phyloP scores from a whole-genome alignment of 1,140 invertebrate species.

The Amphibalanus amphitrite region DNA sequence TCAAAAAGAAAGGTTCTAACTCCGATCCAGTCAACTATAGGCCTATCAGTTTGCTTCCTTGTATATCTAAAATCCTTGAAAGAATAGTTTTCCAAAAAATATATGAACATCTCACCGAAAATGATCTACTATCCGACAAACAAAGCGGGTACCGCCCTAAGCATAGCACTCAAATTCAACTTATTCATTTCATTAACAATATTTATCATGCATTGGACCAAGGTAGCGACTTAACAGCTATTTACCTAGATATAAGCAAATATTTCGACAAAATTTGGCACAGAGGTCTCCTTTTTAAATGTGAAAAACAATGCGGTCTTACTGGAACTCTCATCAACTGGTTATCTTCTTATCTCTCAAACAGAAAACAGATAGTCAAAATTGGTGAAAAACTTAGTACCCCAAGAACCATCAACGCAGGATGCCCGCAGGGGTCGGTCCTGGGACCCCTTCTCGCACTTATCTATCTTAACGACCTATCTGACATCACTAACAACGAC shows the following conservation, averaged over 20 bases:
- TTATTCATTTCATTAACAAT: not conserved
- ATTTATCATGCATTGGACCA: slow-evolving; percentile 1
- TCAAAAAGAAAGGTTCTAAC: not conserved
- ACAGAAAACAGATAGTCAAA: not conserved
- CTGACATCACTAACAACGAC: not conserved
- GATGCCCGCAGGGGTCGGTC: not conserved
- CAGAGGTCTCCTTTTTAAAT: not conserved
- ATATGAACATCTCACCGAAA: not conserved
- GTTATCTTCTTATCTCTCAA: not conserved
- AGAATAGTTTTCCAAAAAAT: not conserved
- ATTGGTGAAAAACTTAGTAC: not conserved
- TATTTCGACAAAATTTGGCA: slow-evolving; percentile 1
- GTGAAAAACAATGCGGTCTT: not conserved
- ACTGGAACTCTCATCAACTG: not conserved
- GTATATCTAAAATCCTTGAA: not conserved
- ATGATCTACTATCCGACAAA: not conserved
- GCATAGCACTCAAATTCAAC: not conserved
- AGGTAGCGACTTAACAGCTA: not conserved
- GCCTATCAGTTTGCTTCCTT: not conserved
- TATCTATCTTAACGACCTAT: not conserved
- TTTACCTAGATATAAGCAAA: slow-evolving; percentile 3
- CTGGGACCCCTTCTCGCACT: not conserved
- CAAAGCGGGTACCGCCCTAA: not conserved
- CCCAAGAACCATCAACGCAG: not conserved
- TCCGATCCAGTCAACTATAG: not conserved